Evolutionary conservation across 2,888 invertebrate species (phyloP).

Genomic region (Brachypalpus laphriformis): DNA sequence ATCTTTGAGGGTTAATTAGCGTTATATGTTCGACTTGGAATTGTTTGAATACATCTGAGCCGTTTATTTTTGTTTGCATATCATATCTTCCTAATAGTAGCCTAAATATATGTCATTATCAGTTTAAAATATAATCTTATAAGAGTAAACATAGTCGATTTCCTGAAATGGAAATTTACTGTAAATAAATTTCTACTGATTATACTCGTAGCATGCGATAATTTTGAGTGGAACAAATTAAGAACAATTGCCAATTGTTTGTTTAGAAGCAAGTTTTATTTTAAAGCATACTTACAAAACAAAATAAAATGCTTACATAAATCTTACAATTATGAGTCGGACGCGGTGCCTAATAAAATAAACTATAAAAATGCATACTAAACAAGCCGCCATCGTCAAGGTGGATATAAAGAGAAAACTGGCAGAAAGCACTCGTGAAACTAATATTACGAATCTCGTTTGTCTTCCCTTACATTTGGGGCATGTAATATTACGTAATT

Average conservation of each 20-base stretch:
- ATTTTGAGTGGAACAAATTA: no score
- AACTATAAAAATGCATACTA: not conserved
- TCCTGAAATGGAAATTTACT: not conserved
- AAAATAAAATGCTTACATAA: not conserved
- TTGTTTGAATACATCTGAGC: not conserved
- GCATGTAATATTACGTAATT: not conserved
- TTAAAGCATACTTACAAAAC: not conserved
- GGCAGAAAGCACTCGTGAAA: not conserved
- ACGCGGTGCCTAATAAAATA: not conserved
- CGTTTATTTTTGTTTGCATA: not conserved
- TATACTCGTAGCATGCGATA: no score
- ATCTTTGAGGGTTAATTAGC: no score
- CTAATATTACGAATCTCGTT: not conserved
- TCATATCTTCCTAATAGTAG: not conserved
- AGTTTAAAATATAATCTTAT: not conserved
- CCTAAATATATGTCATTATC: not conserved
- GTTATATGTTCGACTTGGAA: no score
- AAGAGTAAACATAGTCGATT: not conserved
- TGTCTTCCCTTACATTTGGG: not conserved
- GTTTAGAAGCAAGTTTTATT: not conserved
- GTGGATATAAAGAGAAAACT: not conserved
- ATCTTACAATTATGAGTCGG: not conserved
- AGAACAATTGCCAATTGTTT: no score
- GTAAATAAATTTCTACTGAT: not conserved
- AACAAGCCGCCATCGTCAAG: not conserved